These are phyloP conservation scores for Deroptyus accipitrinus DNA, from an alignment of 2,113 vertebrate genomes.

Conservation along the genomic window DNA sequence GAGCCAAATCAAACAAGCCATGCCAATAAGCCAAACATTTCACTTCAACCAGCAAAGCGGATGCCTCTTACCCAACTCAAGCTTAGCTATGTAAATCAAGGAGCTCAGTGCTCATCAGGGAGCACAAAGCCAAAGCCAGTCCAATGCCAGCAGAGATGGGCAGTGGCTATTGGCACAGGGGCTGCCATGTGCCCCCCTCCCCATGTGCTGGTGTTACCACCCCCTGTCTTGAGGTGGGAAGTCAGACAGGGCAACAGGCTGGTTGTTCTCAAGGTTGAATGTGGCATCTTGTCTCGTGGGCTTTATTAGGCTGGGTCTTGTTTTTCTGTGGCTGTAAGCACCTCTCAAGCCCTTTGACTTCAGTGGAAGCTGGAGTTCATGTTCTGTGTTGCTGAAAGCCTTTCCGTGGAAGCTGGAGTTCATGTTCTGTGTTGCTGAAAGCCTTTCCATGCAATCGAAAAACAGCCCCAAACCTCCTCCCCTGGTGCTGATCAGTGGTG, in stretches of 20 bases:
- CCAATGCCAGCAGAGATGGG: neutral
- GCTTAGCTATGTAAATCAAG: neutral
- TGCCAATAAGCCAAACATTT: slow-evolving; percentile 49
- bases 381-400: neutral
- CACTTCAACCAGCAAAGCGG: neutral
- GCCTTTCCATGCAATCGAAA: neutral
- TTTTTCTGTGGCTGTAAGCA: neutral
- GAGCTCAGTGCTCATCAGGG: neutral
- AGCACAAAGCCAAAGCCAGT: neutral
- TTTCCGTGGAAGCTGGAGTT: neutral
- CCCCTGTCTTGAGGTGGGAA: neutral
- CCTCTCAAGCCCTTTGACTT: neutral
- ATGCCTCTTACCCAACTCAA: neutral
- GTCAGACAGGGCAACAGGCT: neutral
- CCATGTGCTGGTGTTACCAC: neutral
- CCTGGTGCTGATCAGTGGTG: neutral
- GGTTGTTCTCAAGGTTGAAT: neutral
- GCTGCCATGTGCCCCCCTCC: neutral
- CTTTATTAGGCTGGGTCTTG: neutral
- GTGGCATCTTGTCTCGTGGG: neutral
- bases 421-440: neutral
- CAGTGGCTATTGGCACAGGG: neutral
- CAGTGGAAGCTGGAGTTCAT: neutral
- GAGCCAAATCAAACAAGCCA: slow-evolving; percentile 59
- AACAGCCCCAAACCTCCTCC: neutral